phyloP scores from a whole-genome alignment of 1,140 invertebrate genomes.

The Hyphantria cunea region DNA sequence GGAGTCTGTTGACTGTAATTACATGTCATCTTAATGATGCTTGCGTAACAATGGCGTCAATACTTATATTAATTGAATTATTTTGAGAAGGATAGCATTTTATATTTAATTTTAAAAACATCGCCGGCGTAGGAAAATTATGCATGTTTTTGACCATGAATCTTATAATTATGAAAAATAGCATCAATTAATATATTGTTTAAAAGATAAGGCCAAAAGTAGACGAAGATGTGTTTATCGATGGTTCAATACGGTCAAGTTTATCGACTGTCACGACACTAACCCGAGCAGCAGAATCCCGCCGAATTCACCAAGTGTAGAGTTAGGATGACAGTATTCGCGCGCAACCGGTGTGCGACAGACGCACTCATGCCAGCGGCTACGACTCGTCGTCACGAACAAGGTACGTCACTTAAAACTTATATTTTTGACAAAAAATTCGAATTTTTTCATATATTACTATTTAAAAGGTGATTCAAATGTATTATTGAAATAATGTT shows the following conservation, averaged over 20 bases:
- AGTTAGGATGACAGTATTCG: slow-evolving; percentile 48
- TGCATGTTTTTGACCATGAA: not conserved
- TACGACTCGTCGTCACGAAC: slow-evolving; percentile 34
- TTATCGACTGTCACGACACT: slow-evolving; percentile 41
- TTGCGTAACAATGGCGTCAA: not conserved
- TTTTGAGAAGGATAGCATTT: not conserved
- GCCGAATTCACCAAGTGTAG: slow-evolving; percentile 40
- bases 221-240: slow-evolving; percentile 41
- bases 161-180: slow-evolving; percentile 2
- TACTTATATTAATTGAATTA: not conserved
- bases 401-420: slow-evolving; percentile 33
- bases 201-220: not conserved
- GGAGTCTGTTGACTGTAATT: not conserved
- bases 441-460: not conserved
- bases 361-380: slow-evolving; percentile 54
- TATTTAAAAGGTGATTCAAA: no score
- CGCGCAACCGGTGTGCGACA: slow-evolving; percentile 62
- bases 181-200: not conserved
- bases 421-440: slow-evolving; percentile 1
- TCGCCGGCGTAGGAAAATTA: not conserved
- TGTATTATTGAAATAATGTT: no score
- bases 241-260: slow-evolving; percentile 34
- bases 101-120: not conserved
- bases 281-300: slow-evolving; percentile 39
- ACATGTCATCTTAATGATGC: no score